Conservation (phyloP, 2,113 vertebrate genomes). For the Aptenodytes patagonicus region DNA sequence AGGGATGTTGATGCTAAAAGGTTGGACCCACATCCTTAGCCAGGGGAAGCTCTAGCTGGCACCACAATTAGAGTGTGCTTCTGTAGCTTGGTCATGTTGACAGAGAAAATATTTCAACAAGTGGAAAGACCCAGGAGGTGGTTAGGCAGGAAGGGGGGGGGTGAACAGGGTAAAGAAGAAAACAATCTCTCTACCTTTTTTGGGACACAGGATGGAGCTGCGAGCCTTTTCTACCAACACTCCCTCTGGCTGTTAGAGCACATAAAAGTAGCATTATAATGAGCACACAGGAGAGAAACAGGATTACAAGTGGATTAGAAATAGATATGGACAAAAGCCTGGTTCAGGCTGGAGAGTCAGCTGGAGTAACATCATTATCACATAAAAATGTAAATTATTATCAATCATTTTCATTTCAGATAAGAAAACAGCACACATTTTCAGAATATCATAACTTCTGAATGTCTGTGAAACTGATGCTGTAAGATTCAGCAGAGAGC, state of each 20-base stretch:
- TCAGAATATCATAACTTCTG: not conserved
- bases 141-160: not conserved
- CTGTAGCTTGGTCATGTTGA: not conserved
- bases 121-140: not conserved
- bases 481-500: not conserved
- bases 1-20: not conserved
- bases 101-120: not conserved
- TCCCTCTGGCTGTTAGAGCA: constrained; percentile 63
- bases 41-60: not conserved
- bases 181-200: constrained; percentile 52
- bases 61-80: not conserved
- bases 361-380: not conserved
- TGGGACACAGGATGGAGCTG: constrained; percentile 64
- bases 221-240: constrained; percentile 66
- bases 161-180: not conserved
- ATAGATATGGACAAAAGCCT: not conserved
- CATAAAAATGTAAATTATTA: not conserved
- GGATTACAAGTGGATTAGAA: not conserved
- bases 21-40: not conserved
- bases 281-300: not conserved
- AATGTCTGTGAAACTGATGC: not conserved
- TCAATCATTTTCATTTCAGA: not conserved
- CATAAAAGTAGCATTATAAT: not conserved
- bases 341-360: not conserved
- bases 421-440: not conserved